phyloP scores from a whole-genome alignment of 2,113 vertebrate genomes.

The Percina caprodes region DNA sequence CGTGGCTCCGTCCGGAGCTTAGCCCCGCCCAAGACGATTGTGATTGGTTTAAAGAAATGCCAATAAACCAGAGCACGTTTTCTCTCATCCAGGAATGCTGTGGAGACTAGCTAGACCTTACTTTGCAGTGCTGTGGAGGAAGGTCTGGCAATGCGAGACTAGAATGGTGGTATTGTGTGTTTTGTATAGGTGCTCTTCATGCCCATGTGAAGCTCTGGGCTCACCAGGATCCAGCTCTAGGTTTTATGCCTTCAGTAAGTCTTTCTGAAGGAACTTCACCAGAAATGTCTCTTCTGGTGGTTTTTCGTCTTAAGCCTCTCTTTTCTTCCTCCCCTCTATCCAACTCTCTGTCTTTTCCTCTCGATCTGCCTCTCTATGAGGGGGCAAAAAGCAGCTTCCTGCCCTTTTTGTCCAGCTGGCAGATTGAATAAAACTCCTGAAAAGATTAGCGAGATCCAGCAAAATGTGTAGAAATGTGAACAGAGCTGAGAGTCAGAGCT shows the following conservation, averaged over 20 bases:
- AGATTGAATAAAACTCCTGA: conserved; percentile 65
- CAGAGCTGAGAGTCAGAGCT: conserved; percentile 42
- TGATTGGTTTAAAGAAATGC: no score
- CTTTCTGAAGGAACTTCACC: conserved; percentile 49
- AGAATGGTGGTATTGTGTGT: no score
- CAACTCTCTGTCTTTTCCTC: conserved; percentile 22
- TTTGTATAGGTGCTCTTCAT: no score
- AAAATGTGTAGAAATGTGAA: conserved; percentile 37
- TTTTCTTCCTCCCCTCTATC: conserved; percentile 9
- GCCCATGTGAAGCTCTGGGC: no score
- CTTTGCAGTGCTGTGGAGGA: no score
- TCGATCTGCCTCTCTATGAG: conserved; percentile 37
- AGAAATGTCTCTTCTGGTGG: conserved; percentile 24
- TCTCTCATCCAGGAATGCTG: no score
- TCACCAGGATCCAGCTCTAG: no score
- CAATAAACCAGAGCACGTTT: no score
- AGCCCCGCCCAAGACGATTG: no score
- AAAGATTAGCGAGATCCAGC: conserved; percentile 54
- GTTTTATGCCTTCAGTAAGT: conserved; percentile 41
- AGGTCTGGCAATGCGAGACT: no score
- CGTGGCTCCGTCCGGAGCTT: no score
- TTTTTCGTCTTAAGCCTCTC: conserved; percentile 4
- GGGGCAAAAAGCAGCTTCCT: conserved; percentile 77
- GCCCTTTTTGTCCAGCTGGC: conserved; percentile 74
- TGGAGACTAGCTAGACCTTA: no score